Percentiles rank a stretch among this genome's conserved stretches.
Evolutionary conservation across 2,113 vertebrate species (phyloP).

Genomic region (Mustelus asterias): DNA sequence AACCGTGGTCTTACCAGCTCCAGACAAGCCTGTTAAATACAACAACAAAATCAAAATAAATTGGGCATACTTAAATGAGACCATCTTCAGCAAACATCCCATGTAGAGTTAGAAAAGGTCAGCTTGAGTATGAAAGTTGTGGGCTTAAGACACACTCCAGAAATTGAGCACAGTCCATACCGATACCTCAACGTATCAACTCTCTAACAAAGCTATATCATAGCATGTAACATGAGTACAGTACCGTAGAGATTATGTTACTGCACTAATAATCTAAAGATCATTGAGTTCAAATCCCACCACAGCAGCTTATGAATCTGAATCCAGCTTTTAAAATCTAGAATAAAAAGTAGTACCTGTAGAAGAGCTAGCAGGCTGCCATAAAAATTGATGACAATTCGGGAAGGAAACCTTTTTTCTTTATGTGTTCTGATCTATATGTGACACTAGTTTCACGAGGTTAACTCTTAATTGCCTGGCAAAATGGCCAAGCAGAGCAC

Average conservation of each 20-base stretch:
- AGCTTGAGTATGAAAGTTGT: too few species aligned
- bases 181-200: too few species aligned
- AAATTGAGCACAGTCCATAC: too few species aligned
- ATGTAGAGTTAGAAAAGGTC: not conserved
- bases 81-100: not conserved
- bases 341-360: not conserved
- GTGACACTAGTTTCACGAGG: not conserved
- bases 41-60: not conserved
- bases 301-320: not conserved
- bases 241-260: not conserved
- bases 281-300: not conserved
- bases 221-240: too few species aligned
- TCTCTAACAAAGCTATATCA: too few species aligned
- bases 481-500: not conserved
- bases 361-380: not conserved
- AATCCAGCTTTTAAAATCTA: not conserved
- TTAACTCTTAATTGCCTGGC: not conserved
- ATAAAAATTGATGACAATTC: not conserved
- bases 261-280: not conserved
- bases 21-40: conserved; percentile 70
- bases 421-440: not conserved
- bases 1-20: conserved; percentile 93
- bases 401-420: not conserved
- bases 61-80: not conserved
- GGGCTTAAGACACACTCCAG: too few species aligned